Evolutionary conservation across 92 coral and sea anemone species (phyloP).

Genomic region (Zoanthus sociatus): DNA sequence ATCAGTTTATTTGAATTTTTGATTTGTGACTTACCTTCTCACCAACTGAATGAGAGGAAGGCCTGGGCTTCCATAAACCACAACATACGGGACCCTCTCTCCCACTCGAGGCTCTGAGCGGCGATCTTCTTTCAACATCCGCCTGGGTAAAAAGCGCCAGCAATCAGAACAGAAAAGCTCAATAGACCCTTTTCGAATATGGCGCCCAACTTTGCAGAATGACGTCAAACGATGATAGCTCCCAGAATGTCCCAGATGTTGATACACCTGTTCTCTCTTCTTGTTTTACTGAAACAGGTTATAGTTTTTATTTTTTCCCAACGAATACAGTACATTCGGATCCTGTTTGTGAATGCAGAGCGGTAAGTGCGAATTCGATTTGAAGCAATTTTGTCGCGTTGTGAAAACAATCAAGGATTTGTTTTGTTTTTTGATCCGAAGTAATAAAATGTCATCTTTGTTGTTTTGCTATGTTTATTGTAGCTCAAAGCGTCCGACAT

Average conservation of each 20-base stretch:
- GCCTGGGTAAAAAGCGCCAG: slow-evolving; percentile 53
- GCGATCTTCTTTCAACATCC: slow-evolving; percentile 90
- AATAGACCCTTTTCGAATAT: too few relatives aligned
- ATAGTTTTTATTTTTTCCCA: not conserved
- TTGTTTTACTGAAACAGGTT: slow-evolving; percentile 5
- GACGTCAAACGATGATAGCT: too few relatives aligned
- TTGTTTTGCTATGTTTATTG: slow-evolving; percentile 3
- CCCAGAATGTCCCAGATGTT: too few relatives aligned
- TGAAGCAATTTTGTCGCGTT: slow-evolving; percentile 12
- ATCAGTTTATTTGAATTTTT: too few relatives aligned
- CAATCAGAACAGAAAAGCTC: not conserved
- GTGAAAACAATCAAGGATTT: not conserved
- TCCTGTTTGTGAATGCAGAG: slow-evolving; percentile 9
- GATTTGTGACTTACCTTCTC: slow-evolving; percentile 66
- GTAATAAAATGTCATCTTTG: not conserved
- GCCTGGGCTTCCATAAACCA: slow-evolving; percentile 96
- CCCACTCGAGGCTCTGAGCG: slow-evolving; percentile 98
- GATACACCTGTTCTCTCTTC: slow-evolving; percentile 10
- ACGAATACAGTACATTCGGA: not conserved
- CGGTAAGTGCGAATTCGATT: slow-evolving; percentile 2
- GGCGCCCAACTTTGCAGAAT: too few relatives aligned
- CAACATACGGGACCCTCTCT: slow-evolving; percentile 96
- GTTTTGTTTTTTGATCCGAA: slow-evolving; percentile 11
- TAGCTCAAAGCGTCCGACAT: not conserved
- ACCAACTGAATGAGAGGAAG: slow-evolving; percentile 93